Evolutionary conservation across 2,113 vertebrate genomes (phyloP).

Genomic region (Toxotes jaculatrix): DNA sequence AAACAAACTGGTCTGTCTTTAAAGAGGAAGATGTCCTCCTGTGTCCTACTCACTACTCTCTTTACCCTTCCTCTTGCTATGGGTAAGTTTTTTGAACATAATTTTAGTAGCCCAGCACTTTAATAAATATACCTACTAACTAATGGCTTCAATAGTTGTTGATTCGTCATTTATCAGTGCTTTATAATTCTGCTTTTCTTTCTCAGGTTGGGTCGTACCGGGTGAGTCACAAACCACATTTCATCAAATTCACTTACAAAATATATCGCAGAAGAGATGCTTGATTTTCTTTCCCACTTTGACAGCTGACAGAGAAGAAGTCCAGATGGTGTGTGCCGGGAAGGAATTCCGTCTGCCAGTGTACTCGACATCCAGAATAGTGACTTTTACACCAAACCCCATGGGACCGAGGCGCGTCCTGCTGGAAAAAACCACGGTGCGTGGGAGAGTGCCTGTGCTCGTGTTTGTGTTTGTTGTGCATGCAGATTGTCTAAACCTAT

Average conservation of each 20-base stretch:
- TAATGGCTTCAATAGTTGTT: neutral
- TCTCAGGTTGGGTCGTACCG: conserved; percentile 51
- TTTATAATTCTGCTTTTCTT: conserved; percentile 16
- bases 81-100: conserved; percentile 52
- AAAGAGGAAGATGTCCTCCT: conserved; percentile 68
- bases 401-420: conserved; percentile 63
- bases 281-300: neutral
- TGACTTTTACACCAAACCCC: conserved; percentile 71
- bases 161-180: neutral
- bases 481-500: neutral
- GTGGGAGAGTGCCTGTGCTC: conserved; percentile 6
- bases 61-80: conserved; percentile 42
- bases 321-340: conserved; percentile 72
- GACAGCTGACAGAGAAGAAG: conserved; percentile 74
- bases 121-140: neutral
- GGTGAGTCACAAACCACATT: conserved; percentile 56
- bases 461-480: neutral
- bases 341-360: conserved; percentile 78
- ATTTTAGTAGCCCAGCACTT: neutral
- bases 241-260: neutral
- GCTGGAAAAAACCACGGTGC: conserved; percentile 76
- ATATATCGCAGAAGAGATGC: neutral
- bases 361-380: conserved; percentile 73
- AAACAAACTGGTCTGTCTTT: conserved; percentile 25
- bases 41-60: conserved; percentile 50